Evolutionary conservation across 2,113 vertebrate genomes (phyloP).

Genomic region (Epinephelus fuscoguttatus): DNA sequence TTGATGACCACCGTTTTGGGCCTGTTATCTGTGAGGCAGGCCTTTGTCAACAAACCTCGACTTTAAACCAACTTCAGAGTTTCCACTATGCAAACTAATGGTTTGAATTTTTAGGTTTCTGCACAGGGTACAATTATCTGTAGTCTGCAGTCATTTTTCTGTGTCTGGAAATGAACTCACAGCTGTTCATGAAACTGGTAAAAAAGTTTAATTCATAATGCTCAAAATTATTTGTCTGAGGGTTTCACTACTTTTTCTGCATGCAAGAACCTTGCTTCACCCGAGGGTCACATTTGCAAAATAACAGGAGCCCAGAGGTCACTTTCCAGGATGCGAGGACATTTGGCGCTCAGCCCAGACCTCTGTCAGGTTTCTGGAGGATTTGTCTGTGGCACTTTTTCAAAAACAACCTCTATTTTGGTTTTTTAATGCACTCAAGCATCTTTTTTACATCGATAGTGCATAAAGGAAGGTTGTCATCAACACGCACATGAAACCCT

Average conservation of each 20-base stretch:
- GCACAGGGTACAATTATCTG: not conserved
- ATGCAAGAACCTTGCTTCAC: not conserved
- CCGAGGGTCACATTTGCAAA: too few species aligned
- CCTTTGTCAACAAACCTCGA: conserved; percentile 2
- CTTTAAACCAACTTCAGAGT: not conserved
- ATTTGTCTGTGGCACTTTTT: too few species aligned
- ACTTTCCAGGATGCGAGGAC: too few species aligned
- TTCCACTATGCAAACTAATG: not conserved
- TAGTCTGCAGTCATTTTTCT: not conserved
- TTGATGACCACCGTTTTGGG: not conserved
- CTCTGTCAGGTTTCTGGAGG: too few species aligned
- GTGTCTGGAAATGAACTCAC: not conserved
- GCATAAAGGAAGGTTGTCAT: not conserved
- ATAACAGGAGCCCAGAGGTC: too few species aligned
- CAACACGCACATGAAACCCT: not conserved
- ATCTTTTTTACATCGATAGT: too few species aligned
- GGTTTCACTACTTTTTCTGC: too few species aligned
- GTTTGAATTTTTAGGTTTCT: not conserved
- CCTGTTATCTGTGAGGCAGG: not conserved
- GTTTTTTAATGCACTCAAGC: too few species aligned
- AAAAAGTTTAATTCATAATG: not conserved
- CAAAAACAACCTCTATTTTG: too few species aligned
- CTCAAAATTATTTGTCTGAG: not conserved
- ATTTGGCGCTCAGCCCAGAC: too few species aligned
- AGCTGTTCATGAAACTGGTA: not conserved